These are phyloP conservation scores for Pseudomyrmex pallidus DNA, from an alignment of 1,140 invertebrate species.

Conservation along the genomic window DNA sequence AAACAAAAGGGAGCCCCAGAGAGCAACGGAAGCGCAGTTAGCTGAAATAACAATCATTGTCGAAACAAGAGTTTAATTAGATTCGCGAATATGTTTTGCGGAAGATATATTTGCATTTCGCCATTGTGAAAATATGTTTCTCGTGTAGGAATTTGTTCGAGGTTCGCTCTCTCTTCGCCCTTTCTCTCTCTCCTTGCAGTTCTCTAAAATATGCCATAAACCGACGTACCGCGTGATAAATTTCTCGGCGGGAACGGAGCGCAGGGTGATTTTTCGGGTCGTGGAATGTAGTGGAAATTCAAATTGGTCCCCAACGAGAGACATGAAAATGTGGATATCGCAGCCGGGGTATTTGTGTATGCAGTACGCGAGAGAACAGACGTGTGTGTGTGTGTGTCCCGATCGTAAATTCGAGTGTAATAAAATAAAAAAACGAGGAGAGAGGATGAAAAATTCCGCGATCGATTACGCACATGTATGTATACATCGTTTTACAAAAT, in stretches of 20 bases:
- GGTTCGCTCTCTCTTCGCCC: too few species aligned
- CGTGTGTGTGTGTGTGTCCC: background rate
- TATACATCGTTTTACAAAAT: slow-evolving; percentile 20
- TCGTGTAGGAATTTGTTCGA: background rate
- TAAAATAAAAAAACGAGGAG: slow-evolving; percentile 1
- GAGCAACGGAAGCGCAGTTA: too few species aligned
- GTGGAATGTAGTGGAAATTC: slow-evolving; percentile 43
- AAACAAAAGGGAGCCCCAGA: background rate
- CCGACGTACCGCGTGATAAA: slow-evolving; percentile 34
- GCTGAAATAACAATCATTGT: background rate
- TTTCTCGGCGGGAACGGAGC: slow-evolving; percentile 1
- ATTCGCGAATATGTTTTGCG: background rate
- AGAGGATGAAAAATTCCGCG: background rate
- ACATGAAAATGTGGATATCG: slow-evolving; percentile 25
- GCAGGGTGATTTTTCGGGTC: slow-evolving; percentile 36
- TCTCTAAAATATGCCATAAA: slow-evolving; percentile 33
- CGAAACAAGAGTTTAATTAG: slow-evolving; percentile 5
- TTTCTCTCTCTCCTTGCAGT: background rate
- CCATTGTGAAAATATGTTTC: background rate
- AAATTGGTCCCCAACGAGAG: slow-evolving; percentile 18
- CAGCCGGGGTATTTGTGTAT: background rate
- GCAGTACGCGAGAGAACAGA: background rate
- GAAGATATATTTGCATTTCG: too few species aligned
- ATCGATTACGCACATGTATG: background rate
- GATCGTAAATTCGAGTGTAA: slow-evolving; percentile 19